These are phyloP conservation scores for Mamestra brassicae DNA, from an alignment of 2,888 invertebrate genomes.

Conservation along the genomic window DNA sequence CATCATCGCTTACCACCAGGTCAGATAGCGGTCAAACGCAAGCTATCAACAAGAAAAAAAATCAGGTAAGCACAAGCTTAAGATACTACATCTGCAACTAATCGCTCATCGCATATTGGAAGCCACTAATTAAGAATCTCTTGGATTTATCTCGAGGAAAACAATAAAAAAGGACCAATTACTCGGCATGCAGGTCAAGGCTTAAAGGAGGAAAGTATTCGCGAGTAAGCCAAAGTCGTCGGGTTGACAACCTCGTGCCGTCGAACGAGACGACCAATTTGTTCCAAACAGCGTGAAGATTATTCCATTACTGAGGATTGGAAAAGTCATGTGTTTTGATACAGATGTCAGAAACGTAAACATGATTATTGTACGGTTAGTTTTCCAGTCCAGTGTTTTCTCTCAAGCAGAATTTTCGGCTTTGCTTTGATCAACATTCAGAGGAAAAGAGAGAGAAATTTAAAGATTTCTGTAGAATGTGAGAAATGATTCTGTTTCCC, in stretches of 20 bases:
- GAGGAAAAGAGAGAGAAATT: too few species aligned
- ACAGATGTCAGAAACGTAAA: constrained; percentile 16
- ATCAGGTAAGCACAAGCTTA: too few species aligned
- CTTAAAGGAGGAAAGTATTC: constrained; percentile 32
- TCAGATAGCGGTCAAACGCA: too few species aligned
- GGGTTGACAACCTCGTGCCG: constrained; percentile 35
- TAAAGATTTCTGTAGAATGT: too few species aligned
- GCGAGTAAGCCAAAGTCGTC: constrained; percentile 12
- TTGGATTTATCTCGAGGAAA: constrained; percentile 12
- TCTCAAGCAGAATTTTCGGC: background rate
- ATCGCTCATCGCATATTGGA: too few species aligned
- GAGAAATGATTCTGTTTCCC: too few species aligned
- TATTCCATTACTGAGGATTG: constrained; percentile 28
- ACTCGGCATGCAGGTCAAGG: constrained; percentile 21
- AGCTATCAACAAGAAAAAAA: too few species aligned
- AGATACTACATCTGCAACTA: too few species aligned
- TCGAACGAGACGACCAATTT: constrained; percentile 27
- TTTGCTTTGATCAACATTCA: background rate
- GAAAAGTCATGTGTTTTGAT: constrained; percentile 22
- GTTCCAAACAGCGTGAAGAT: constrained; percentile 37
- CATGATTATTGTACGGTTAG: constrained; percentile 8
- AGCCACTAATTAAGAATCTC: too few species aligned
- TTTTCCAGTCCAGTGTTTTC: background rate
- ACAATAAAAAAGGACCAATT: constrained; percentile 5
- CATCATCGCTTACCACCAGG: too few species aligned